A percentile compares a stretch with the other conserved stretches of the same genome.
Conservation (phyloP, 2,113 vertebrate species). For the Misgurnus mizolepis region DNA sequence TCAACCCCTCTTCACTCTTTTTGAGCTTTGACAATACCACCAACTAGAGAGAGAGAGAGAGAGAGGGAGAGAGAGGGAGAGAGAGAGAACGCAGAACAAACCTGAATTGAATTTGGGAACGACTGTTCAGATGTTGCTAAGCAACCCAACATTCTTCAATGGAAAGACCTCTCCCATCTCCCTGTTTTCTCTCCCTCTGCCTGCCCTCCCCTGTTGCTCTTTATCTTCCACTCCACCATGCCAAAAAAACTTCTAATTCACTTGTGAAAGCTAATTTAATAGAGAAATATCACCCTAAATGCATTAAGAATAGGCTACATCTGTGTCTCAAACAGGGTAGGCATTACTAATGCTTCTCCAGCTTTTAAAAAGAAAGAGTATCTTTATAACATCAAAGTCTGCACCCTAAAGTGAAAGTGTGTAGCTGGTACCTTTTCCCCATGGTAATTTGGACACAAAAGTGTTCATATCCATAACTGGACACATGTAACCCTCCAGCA, state of each 20-base stretch:
- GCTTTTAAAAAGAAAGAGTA: not conserved
- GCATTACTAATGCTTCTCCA: not conserved
- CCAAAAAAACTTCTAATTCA: conserved; percentile 19
- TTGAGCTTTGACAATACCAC: conserved; percentile 49
- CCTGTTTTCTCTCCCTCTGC: conserved; percentile 11
- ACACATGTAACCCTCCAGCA: conserved; percentile 7
- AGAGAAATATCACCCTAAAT: conserved; percentile 30
- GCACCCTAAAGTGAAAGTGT: not conserved
- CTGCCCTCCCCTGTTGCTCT: not conserved
- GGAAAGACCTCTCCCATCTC: conserved; percentile 36
- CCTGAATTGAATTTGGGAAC: conserved; percentile 59
- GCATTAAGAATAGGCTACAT: not conserved
- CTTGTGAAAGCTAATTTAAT: conserved; percentile 40
- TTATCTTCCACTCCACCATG: not conserved
- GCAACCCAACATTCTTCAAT: conserved; percentile 60
- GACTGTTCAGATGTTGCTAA: conserved; percentile 61
- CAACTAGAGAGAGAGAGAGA: conserved; percentile 18
- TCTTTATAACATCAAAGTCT: not conserved
- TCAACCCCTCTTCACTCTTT: conserved; percentile 49
- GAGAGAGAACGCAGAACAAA: conserved; percentile 32
- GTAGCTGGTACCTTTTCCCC: not conserved
- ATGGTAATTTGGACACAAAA: not conserved
- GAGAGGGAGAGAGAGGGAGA: not conserved
- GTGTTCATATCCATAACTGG: conserved; percentile 18
- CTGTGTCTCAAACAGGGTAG: not conserved